phyloP scores from a whole-genome alignment of 2,797 vertebrate genomes.

The Lacerta viridis region DNA sequence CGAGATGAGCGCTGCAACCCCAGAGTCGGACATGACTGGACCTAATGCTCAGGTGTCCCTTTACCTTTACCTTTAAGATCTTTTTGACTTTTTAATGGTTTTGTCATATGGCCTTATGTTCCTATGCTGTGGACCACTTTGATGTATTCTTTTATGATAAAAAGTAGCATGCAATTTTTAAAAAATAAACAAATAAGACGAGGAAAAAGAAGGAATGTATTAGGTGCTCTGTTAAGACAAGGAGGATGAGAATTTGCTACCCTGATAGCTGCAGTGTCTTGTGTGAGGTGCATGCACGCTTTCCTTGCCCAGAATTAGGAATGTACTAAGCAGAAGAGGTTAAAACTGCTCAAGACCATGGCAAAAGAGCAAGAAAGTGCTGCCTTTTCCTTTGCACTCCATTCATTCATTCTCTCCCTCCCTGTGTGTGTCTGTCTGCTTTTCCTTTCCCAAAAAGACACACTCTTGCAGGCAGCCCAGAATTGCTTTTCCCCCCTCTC shows the following conservation, averaged over 20 bases:
- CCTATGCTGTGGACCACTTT: no score
- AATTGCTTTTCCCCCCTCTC: constrained; percentile 52
- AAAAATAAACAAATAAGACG: no score
- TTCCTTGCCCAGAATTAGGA: background rate
- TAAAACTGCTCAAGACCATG: background rate
- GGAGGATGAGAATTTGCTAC: background rate
- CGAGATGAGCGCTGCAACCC: no score
- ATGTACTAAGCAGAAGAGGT: background rate
- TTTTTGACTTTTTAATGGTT: no score
- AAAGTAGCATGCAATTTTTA: no score
- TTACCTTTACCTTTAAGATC: background rate
- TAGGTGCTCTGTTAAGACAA: background rate
- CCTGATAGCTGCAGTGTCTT: background rate
- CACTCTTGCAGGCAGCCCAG: constrained; percentile 57
- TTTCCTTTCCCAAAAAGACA: background rate
- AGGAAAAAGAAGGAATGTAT: no score
- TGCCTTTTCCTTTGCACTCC: no score
- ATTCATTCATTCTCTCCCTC: accelerated
- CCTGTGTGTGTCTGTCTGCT: no score
- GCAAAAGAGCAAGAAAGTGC: background rate
- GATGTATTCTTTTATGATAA: no score
- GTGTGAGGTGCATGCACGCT: background rate
- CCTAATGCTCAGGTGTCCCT: no score
- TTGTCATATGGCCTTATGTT: no score
- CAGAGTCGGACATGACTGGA: no score